Evolutionary conservation across 2,888 invertebrate species (phyloP).

Genomic region (Lasioglossum villosulum): DNA sequence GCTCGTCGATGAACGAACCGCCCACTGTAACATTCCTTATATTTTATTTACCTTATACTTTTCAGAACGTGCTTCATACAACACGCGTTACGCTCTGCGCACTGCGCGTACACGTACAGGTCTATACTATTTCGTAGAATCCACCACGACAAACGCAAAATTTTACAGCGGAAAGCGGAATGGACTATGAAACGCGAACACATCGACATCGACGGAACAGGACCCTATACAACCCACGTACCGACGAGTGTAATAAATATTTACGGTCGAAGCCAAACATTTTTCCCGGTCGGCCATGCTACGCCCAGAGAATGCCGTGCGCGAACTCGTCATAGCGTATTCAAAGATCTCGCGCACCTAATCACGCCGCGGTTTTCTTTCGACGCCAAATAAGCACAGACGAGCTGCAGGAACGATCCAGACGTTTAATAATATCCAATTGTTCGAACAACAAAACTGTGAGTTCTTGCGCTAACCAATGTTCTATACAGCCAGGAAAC

Average conservation of each 20-base stretch:
- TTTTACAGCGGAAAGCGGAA: constrained; percentile 19
- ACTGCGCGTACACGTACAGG: background rate
- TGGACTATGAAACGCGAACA: constrained; percentile 1
- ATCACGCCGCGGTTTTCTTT: background rate
- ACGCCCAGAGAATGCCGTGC: background rate
- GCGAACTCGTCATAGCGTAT: constrained; percentile 1
- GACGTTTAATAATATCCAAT: background rate
- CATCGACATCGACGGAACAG: background rate
- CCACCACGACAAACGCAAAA: background rate
- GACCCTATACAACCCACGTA: background rate
- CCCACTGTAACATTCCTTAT: constrained; percentile 4
- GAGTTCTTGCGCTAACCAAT: background rate
- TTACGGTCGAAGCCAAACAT: constrained; percentile 3
- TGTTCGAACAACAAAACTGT: too few relatives aligned
- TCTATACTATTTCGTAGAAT: background rate
- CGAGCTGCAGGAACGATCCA: background rate
- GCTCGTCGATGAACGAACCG: background rate
- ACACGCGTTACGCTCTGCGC: background rate
- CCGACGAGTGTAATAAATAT: constrained; percentile 6
- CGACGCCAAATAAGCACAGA: background rate
- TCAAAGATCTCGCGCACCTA: constrained; percentile 20
- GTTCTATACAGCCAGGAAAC: background rate
- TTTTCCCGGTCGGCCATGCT: constrained; percentile 5
- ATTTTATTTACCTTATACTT: background rate
- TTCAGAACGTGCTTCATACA: background rate